phyloP scores from a whole-genome alignment of 2,888 invertebrate species.

The Aporophyla nigra region DNA sequence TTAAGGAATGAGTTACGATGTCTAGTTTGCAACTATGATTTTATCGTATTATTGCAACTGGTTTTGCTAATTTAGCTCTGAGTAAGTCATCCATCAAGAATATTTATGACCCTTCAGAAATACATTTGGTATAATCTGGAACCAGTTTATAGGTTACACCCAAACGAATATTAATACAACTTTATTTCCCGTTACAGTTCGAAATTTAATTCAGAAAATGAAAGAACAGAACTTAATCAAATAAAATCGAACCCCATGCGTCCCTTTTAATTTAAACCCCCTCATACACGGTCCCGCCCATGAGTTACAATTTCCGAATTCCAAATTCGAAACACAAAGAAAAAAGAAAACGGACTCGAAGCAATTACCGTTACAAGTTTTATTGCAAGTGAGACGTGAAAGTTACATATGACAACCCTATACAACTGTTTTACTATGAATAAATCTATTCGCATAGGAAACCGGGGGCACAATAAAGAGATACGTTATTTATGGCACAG shows the following conservation, averaged over 20 bases:
- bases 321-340: slow-evolving; percentile 31
- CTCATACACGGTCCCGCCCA: slow-evolving; percentile 7
- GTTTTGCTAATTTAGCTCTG: slow-evolving; percentile 44
- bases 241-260: slow-evolving; percentile 5
- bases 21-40: slow-evolving; percentile 34
- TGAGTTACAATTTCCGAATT: slow-evolving; percentile 21
- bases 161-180: neutral
- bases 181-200: neutral
- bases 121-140: neutral
- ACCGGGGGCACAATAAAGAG: slow-evolving; percentile 71
- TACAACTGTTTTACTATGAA: slow-evolving; percentile 69
- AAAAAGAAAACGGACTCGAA: slow-evolving; percentile 37
- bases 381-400: slow-evolving; percentile 60
- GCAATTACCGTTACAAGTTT: slow-evolving; percentile 67
- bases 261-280: slow-evolving; percentile 36
- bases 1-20: slow-evolving; percentile 43
- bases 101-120: slow-evolving; percentile 16
- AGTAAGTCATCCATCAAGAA: slow-evolving; percentile 31
- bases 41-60: slow-evolving; percentile 26
- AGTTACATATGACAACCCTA: slow-evolving; percentile 56
- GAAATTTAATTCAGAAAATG: neutral
- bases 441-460: slow-evolving; percentile 73
- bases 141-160: neutral
- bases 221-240: slow-evolving; percentile 15
- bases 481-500: slow-evolving; percentile 74